These are phyloP conservation scores for Tarsius wallacei DNA, from an alignment of 2,797 vertebrate genomes.

Conservation along the genomic window DNA sequence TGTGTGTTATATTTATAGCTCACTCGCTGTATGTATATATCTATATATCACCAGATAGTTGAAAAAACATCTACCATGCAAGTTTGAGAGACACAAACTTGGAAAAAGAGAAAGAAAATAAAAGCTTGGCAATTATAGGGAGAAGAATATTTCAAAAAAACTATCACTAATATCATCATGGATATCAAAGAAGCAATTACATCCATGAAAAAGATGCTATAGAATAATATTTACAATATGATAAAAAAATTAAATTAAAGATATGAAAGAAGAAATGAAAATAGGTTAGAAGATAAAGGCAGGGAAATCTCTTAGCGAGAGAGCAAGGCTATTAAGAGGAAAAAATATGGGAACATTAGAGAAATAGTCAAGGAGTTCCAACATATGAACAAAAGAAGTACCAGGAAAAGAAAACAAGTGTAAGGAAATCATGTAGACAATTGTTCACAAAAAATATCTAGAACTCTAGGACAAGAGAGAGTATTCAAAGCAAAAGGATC, in stretches of 20 bases:
- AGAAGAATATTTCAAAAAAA: neutral
- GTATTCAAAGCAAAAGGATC: conserved; percentile 22
- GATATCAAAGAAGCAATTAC: conserved; percentile 6
- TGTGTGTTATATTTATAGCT: too few relatives aligned
- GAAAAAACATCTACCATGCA: neutral
- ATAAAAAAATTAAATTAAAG: neutral
- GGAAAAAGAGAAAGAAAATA: neutral
- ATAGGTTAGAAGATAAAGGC: neutral
- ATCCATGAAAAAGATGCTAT: neutral
- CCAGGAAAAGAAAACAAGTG: neutral
- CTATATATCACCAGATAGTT: neutral
- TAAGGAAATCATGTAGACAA: neutral
- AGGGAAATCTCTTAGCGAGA: neutral
- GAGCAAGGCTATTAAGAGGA: neutral
- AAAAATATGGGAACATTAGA: neutral
- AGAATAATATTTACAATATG: neutral
- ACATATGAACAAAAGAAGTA: neutral
- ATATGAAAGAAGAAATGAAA: conserved; percentile 15
- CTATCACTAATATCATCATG: neutral
- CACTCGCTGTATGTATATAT: too few relatives aligned
- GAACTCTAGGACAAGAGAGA: neutral
- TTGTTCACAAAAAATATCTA: neutral
- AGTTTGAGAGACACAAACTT: neutral
- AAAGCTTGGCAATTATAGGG: neutral
- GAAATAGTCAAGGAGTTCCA: neutral